These are phyloP conservation scores for Dichetophora obliterata DNA, from an alignment of 2,888 invertebrate species.

Conservation along the genomic window DNA sequence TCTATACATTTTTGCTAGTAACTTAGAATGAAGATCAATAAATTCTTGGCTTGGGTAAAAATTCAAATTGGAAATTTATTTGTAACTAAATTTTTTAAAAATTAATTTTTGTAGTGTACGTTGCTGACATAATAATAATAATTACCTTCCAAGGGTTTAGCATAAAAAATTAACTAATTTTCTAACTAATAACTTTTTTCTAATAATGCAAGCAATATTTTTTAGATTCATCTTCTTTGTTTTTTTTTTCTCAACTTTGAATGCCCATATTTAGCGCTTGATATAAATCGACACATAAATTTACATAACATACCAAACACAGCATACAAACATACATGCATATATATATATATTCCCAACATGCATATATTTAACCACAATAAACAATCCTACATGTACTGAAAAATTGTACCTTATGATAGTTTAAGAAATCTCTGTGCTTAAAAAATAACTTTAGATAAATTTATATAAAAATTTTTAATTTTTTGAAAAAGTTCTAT, in stretches of 20 bases:
- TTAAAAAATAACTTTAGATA: too few relatives aligned
- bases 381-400: too few relatives aligned
- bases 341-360: too few relatives aligned
- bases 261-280: slow-evolving; percentile 38
- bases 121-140: slow-evolving; percentile 40
- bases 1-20: slow-evolving; percentile 30
- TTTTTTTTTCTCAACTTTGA: slow-evolving; percentile 25
- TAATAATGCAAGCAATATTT: slow-evolving; percentile 44
- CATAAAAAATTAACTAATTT: slow-evolving; percentile 5
- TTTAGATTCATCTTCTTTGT: slow-evolving; percentile 14
- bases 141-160: slow-evolving; percentile 56
- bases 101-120: background rate
- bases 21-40: slow-evolving; percentile 24
- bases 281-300: slow-evolving; percentile 3
- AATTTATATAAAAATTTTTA: too few relatives aligned
- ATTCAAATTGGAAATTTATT: slow-evolving; percentile 4
- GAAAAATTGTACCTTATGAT: too few relatives aligned
- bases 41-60: slow-evolving; percentile 45
- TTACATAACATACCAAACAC: too few relatives aligned
- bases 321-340: too few relatives aligned
- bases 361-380: too few relatives aligned
- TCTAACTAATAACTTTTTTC: slow-evolving; percentile 39
- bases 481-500: too few relatives aligned
- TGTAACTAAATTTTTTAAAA: background rate
- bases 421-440: too few relatives aligned